Conservation (phyloP, 2,113 vertebrate species). For the Numenius arquata region DNA sequence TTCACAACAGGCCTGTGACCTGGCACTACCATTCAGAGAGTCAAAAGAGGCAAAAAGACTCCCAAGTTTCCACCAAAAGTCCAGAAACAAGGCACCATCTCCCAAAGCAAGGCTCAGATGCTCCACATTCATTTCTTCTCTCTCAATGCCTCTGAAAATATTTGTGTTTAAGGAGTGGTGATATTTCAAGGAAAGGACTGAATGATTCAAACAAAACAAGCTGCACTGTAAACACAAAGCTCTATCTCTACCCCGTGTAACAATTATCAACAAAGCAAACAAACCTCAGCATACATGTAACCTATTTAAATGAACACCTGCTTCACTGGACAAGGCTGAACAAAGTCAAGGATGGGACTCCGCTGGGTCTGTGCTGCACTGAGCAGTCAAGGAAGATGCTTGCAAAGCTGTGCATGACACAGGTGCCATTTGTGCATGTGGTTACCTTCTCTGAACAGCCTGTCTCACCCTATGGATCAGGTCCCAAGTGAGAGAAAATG, state of each 20-base stretch:
- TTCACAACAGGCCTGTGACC: not conserved
- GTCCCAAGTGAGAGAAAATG: not conserved
- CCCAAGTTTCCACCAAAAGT: not conserved
- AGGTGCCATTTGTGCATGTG: not conserved
- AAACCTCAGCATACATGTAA: not conserved
- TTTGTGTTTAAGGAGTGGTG: conserved; percentile 51
- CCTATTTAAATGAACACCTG: conserved; percentile 2
- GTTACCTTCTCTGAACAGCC: not conserved
- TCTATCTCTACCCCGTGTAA: not conserved
- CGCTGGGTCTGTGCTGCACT: not conserved
- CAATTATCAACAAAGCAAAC: conserved; percentile 24
- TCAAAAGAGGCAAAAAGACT: not conserved
- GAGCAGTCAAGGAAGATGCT: not conserved
- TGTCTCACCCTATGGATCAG: not conserved
- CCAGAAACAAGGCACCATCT: not conserved
- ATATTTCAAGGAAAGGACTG: not conserved
- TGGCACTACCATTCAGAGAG: not conserved
- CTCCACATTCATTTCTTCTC: not conserved
- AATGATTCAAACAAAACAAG: not conserved
- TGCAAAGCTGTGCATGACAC: not conserved
- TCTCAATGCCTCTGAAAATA: conserved; percentile 12
- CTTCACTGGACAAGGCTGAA: not conserved
- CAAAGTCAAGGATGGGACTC: not conserved
- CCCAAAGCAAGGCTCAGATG: not conserved
- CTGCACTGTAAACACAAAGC: not conserved